phyloP scores from a whole-genome alignment of 1,140 invertebrate genomes.

The Notospermus geniculatus region DNA sequence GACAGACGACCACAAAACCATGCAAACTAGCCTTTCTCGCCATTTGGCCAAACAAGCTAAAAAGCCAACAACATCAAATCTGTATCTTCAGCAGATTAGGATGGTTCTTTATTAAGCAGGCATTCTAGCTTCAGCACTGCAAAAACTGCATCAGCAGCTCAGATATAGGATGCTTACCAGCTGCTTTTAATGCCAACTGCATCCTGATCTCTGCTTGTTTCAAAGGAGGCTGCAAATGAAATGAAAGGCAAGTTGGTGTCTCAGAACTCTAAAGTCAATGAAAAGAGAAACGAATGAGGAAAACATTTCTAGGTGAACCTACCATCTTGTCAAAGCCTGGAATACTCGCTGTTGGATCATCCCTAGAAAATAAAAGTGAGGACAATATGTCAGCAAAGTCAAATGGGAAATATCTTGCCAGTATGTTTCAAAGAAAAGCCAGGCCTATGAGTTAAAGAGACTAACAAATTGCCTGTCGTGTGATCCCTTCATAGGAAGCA shows the following conservation, averaged over 20 bases:
- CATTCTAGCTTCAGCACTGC: no score
- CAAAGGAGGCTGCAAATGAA: constrained; percentile 29
- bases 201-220: constrained; percentile 32
- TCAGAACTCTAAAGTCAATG: no score
- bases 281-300: background rate
- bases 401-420: no score
- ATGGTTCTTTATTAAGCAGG: background rate
- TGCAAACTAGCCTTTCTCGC: background rate
- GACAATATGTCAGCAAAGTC: no score
- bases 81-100: background rate
- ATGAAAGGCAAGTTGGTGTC: no score
- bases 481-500: no score
- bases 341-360: constrained; percentile 23
- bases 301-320: constrained; percentile 8
- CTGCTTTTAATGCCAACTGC: constrained; percentile 37
- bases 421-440: no score
- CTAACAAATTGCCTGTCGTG: no score
- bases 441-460: no score
- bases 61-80: background rate
- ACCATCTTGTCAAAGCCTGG: constrained; percentile 31
- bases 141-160: no score
- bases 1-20: background rate
- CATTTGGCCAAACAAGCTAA: background rate
- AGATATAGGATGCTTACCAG: constrained; percentile 28
- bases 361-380: constrained; percentile 27